Evolutionary conservation across 2,797 vertebrate genomes (phyloP), one percentile per base, ranked within the genome.

Genomic region (Oryzias dopingdopingensis): DNA sequence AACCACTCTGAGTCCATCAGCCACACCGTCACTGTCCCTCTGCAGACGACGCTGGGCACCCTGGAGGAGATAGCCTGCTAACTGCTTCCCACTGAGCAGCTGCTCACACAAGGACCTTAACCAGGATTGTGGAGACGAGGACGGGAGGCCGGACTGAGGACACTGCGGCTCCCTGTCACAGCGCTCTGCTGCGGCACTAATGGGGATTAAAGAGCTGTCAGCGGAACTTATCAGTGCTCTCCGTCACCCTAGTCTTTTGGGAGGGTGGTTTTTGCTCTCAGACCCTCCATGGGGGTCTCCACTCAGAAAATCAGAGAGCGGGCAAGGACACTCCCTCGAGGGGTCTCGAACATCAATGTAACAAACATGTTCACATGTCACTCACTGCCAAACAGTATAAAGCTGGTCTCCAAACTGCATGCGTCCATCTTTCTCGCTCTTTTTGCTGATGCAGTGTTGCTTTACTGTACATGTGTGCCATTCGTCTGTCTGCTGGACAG

Each of bases 1-100:
- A 98, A 98, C 86, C 96, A 98, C 84, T 95, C 96, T 0, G 96
- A 98, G 90, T 93, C 93, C 86, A 95, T 97, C 91, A 97, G 96
- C 93, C 96, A 98, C 94, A 96, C 95, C 62, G 95, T 97, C 92
- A 95, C 91, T 0, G 94, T 98, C 81, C 96, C 97, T 32, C 86
- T 98, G 83, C 95, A 98, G 93, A 95, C 95, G 0, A 93, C 96
- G 12, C 89, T 98, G 81, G 95, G 95, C 59, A 94, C 96, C 26
- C 80, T 98, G 90, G 97, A 98, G 90, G 96, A 98, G 90, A 98
- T 99, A 17, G 95, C 96, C 88, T 98, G 97, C 92, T 99, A 95
- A 97, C 91, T 76, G 84, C 63, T 77, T 60, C 77, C 85, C 56
- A 45, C 54, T 59, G 80, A 61, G 73, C 85, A 52, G 29, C 59